A percentile compares a stretch with the other conserved stretches of the same genome.
Conservation (phyloP, 2,797 vertebrate genomes). For the Dendrocincla tyrannina region DNA sequence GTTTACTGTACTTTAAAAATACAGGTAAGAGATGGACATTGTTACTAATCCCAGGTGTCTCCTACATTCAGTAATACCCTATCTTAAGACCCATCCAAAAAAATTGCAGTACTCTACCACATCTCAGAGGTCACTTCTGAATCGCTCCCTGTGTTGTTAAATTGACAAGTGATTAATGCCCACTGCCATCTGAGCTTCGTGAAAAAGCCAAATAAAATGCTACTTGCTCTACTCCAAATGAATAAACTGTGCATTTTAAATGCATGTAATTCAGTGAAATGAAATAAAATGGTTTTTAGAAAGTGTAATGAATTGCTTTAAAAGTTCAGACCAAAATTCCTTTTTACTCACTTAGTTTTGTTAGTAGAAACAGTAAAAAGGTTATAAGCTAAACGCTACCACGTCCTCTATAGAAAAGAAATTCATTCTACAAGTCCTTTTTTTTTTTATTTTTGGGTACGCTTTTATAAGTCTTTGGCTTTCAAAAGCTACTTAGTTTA, state of each 20-base stretch:
- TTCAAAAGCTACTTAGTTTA: neutral
- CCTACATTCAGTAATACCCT: neutral
- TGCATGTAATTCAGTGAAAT: neutral
- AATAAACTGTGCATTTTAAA: neutral
- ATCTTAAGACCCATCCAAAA: neutral
- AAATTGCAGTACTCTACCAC: neutral
- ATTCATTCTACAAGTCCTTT: neutral
- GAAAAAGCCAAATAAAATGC: neutral
- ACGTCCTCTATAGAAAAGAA: neutral
- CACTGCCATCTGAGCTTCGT: neutral
- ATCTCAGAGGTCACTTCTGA: neutral
- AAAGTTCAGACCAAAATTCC: neutral
- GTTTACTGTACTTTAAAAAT: neutral
- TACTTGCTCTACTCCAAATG: neutral
- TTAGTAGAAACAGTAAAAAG: neutral
- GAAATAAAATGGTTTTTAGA: neutral
- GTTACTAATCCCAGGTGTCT: neutral
- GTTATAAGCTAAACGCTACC: neutral
- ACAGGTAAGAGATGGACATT: neutral
- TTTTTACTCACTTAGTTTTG: neutral
- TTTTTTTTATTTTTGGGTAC: accelerated
- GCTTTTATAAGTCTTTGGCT: neutral
- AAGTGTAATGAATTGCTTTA: neutral
- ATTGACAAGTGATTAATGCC: neutral
- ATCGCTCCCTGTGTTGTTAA: neutral